phyloP scores from a whole-genome alignment of 2,113 vertebrate genomes.

The Tetrao urogallus region DNA sequence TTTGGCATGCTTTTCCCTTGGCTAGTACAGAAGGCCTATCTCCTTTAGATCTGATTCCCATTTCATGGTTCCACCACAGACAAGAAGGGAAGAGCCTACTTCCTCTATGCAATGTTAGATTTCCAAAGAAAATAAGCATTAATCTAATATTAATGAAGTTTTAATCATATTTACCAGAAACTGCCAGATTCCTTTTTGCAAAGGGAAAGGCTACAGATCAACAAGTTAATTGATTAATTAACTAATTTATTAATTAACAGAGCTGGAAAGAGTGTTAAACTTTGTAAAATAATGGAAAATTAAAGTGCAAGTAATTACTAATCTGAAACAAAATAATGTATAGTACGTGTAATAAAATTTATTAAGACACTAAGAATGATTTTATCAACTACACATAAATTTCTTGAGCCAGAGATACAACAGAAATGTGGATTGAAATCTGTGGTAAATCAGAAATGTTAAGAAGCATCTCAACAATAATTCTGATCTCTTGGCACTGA shows the following conservation, averaged over 20 bases:
- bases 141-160: neutral
- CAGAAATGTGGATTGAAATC: neutral
- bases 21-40: neutral
- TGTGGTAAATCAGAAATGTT: conserved; percentile 22
- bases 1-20: neutral
- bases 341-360: neutral
- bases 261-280: neutral
- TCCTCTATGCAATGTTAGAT: neutral
- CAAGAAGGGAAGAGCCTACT: neutral
- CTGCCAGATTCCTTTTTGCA: neutral
- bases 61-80: neutral
- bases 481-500: neutral
- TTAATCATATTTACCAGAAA: neutral
- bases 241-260: neutral
- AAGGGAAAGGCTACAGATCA: neutral
- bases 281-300: neutral
- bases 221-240: neutral
- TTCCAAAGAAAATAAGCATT: neutral
- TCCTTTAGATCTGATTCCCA: neutral
- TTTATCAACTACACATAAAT: neutral
- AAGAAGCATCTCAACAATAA: neutral
- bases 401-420: neutral
- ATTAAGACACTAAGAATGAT: neutral
- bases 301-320: neutral
- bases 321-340: neutral